phyloP scores from a whole-genome alignment of 2,888 invertebrate genomes.

The Girardia tigrina region DNA sequence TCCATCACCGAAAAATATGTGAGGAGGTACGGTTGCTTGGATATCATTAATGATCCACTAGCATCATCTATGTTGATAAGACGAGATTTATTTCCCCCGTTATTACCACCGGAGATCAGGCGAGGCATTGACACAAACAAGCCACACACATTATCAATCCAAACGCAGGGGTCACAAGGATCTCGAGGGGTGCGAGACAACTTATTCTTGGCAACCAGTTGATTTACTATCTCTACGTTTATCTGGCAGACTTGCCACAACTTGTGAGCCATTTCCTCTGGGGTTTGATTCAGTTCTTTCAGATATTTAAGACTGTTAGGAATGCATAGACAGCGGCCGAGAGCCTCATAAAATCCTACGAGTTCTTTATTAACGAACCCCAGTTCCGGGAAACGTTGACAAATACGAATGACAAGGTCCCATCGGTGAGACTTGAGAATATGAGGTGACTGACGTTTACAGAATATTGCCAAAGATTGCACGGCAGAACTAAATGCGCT shows the following conservation, averaged over 20 bases:
- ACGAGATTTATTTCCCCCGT: background rate
- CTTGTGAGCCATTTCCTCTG: background rate
- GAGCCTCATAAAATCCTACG: background rate
- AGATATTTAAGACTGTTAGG: background rate
- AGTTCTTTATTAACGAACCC: background rate
- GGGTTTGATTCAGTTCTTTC: background rate
- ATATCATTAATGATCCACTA: background rate
- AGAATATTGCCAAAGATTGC: background rate
- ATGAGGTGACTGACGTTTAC: background rate
- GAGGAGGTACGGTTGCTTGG: background rate
- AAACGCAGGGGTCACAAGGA: slow-evolving; percentile 28
- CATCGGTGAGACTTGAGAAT: background rate
- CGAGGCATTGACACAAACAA: slow-evolving; percentile 9
- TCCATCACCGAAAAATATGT: slow-evolving; percentile 17
- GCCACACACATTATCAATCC: slow-evolving; percentile 15
- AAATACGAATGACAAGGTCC: background rate
- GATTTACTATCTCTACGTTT: background rate
- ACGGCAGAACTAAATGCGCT: background rate
- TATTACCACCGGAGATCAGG: background rate
- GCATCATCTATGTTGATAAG: background rate
- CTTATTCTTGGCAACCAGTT: background rate
- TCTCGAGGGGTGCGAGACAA: background rate
- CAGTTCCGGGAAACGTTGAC: background rate
- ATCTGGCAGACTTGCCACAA: background rate
- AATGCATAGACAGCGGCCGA: background rate